Evolutionary conservation across 2,888 invertebrate species (phyloP).

Genomic region (Caenorhabditis sp.): DNA sequence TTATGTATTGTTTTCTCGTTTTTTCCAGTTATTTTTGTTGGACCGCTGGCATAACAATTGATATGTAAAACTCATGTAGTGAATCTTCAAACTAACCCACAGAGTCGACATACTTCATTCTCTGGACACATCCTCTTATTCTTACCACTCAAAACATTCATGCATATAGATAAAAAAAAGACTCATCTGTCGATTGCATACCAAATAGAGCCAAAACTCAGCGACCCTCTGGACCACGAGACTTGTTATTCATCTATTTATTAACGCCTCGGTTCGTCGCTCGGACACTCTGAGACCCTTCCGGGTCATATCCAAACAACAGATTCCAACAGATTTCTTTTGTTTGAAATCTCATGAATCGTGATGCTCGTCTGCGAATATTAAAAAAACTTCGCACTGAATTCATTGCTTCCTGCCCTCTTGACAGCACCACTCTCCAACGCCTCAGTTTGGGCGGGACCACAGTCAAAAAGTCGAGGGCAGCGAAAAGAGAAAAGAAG

Average conservation of each 20-base stretch:
- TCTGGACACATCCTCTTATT: neutral
- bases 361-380: too few species aligned
- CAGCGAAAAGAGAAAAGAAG: slow-evolving; percentile 6
- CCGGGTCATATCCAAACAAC: slow-evolving; percentile 13
- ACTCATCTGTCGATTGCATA: slow-evolving; percentile 56
- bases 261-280: slow-evolving; percentile 52
- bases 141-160: slow-evolving; percentile 40
- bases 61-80: too few species aligned
- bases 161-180: slow-evolving; percentile 51
- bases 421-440: neutral
- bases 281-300: slow-evolving; percentile 39
- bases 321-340: slow-evolving; percentile 10
- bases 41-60: too few species aligned
- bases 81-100: too few species aligned
- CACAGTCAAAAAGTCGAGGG: slow-evolving; percentile 36
- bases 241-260: slow-evolving; percentile 59
- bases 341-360: too few species aligned
- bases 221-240: slow-evolving; percentile 38
- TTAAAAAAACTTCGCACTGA: neutral
- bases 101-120: too few species aligned
- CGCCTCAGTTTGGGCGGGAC: neutral
- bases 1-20: too few species aligned
- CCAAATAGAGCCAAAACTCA: slow-evolving; percentile 55
- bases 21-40: too few species aligned
- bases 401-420: neutral